Evolutionary conservation across 2,888 invertebrate species (phyloP).

Genomic region (Drosophila yooni): DNA sequence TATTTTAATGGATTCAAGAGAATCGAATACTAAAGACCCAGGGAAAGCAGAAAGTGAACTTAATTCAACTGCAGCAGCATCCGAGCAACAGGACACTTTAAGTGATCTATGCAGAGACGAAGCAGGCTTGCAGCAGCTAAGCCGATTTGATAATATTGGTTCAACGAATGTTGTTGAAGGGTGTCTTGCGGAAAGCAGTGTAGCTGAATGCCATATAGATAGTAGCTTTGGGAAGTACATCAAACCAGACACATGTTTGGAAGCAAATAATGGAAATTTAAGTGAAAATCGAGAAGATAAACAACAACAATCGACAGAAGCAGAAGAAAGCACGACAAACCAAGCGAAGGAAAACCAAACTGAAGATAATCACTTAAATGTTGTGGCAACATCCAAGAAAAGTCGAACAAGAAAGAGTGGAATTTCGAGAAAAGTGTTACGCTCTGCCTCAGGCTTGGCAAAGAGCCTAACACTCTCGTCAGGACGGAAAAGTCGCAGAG

Average conservation of each 20-base stretch:
- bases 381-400: slow-evolving; percentile 1
- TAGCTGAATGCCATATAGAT: background rate
- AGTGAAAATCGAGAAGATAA: background rate
- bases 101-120: background rate
- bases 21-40: background rate
- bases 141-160: background rate
- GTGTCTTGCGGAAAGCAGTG: background rate
- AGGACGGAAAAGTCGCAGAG: slow-evolving; percentile 28
- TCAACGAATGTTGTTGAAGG: background rate
- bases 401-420: background rate
- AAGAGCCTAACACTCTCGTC: background rate
- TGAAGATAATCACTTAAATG: background rate
- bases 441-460: background rate
- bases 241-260: background rate
- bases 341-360: background rate
- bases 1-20: background rate
- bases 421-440: background rate
- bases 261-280: background rate
- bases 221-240: background rate
- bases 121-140: background rate
- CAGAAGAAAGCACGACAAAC: background rate
- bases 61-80: background rate
- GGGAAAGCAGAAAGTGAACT: background rate
- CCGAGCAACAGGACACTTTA: background rate
- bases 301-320: background rate